Conservation (phyloP, 2,888 invertebrate genomes). For the Rhagonycha lutea region DNA sequence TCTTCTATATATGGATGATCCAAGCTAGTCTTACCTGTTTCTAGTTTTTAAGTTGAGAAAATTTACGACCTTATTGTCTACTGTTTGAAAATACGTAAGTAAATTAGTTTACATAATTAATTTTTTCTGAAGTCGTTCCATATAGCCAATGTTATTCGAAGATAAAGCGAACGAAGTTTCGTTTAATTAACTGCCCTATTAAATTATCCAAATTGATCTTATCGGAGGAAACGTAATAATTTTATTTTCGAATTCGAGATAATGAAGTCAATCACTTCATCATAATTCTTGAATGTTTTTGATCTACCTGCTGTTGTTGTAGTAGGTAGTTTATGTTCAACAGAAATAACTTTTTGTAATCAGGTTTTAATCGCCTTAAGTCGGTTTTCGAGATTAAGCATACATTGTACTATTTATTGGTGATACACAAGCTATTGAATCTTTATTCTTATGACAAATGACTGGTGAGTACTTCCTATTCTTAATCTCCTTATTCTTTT, state of each 20-base stretch:
- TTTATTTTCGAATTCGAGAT: conserved; percentile 17
- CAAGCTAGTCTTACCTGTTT: conserved; percentile 13
- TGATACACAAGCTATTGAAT: background rate
- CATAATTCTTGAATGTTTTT: conserved; percentile 18
- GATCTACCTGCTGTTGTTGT: background rate
- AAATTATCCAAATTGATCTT: conserved; percentile 36
- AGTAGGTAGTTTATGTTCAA: background rate
- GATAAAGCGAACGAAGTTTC: conserved; percentile 29
- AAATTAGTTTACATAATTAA: conserved; percentile 3
- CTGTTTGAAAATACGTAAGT: conserved; percentile 5
- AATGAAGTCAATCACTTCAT: conserved; percentile 18
- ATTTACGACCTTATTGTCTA: conserved; percentile 12
- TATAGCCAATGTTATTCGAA: background rate
- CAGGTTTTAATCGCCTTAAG: conserved; percentile 3
- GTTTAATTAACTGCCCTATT: conserved; percentile 36
- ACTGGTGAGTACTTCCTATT: conserved; percentile 19
- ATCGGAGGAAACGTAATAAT: conserved; percentile 35
- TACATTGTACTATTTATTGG: conserved; percentile 1
- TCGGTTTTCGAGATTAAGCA: background rate
- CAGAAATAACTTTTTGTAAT: conserved; percentile 5
- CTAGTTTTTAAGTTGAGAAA: conserved; percentile 15
- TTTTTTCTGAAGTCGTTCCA: background rate
- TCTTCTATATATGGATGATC: conserved; percentile 18
- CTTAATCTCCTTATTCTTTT: conserved; percentile 24
- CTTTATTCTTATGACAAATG: conserved; percentile 18